Conservation (phyloP, 2,797 vertebrate species). For the Malacoctenus gilli region DNA sequence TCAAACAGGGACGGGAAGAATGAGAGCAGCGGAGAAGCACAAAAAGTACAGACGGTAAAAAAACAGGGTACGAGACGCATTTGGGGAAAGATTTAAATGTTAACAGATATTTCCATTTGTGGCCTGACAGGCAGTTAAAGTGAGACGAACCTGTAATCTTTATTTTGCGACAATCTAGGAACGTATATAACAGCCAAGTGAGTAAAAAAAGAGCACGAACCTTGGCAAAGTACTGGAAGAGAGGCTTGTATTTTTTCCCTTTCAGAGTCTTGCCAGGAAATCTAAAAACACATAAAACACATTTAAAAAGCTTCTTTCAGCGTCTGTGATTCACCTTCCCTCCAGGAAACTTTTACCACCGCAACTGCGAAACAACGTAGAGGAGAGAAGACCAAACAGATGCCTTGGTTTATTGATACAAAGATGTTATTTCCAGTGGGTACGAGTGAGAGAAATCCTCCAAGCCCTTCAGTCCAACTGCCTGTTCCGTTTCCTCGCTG, state of each 20-base stretch:
- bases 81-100: no score
- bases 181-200: not conserved
- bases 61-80: slow-evolving; percentile 12
- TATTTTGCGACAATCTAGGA: slow-evolving; percentile 9
- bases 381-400: no score
- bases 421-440: no score
- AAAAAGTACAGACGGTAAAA: slow-evolving; percentile 7
- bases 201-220: slow-evolving; percentile 75
- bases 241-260: slow-evolving; percentile 93
- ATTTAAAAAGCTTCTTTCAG: slow-evolving; percentile 1
- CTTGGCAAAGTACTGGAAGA: slow-evolving; percentile 94
- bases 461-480: no score
- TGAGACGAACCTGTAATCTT: slow-evolving; percentile 18
- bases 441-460: no score
- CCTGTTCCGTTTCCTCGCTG: no score
- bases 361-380: no score
- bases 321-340: slow-evolving; percentile 3
- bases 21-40: slow-evolving; percentile 23
- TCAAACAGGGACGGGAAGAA: slow-evolving; percentile 12
- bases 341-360: not conserved
- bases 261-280: slow-evolving; percentile 91
- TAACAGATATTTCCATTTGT: no score
- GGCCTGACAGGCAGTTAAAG: slow-evolving; percentile 24
- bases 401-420: no score
- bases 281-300: slow-evolving; percentile 73